Conservation (phyloP, 37 sponge, comb jelly and placozoan species). For the Cliona cf. orientalis region DNA sequence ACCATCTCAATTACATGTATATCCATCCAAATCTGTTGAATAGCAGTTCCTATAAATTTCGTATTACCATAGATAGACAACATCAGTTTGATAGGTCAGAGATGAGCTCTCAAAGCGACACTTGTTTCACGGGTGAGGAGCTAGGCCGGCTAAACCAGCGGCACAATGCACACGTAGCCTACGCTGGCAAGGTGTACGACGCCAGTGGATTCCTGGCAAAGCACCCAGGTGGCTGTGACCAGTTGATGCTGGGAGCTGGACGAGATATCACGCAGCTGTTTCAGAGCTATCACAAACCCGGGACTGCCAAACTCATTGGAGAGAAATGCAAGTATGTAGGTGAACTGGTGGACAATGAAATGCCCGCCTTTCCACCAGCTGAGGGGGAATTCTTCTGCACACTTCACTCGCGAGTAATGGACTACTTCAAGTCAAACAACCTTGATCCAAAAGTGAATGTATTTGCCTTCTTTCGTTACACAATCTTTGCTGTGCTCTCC, state of each 20-base stretch:
- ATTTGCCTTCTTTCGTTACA: background rate
- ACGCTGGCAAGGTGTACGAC: slow-evolving; percentile 16
- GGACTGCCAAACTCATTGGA: background rate
- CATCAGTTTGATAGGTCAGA: too few relatives aligned
- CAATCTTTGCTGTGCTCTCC: background rate
- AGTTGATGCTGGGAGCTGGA: slow-evolving; percentile 55
- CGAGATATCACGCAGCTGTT: slow-evolving; percentile 46
- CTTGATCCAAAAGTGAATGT: slow-evolving; percentile 19
- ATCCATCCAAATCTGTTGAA: too few relatives aligned
- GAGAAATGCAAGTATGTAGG: slow-evolving; percentile 9
- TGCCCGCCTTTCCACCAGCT: background rate
- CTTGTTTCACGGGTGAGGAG: background rate
- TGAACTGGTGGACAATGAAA: background rate
- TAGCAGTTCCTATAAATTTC: too few relatives aligned
- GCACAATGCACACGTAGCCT: background rate
- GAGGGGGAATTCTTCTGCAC: slow-evolving; percentile 32
- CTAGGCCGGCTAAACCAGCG: background rate
- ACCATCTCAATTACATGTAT: too few relatives aligned
- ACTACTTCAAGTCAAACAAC: slow-evolving; percentile 37
- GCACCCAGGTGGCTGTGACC: slow-evolving; percentile 59
- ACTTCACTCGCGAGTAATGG: slow-evolving; percentile 2
- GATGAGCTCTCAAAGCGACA: too few relatives aligned
- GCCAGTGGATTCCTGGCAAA: slow-evolving; percentile 15
- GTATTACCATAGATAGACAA: too few relatives aligned
- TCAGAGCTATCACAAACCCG: slow-evolving; percentile 39